These are phyloP conservation scores for Mesoligia furuncula DNA, from an alignment of 2,888 invertebrate species.

Conservation along the genomic window DNA sequence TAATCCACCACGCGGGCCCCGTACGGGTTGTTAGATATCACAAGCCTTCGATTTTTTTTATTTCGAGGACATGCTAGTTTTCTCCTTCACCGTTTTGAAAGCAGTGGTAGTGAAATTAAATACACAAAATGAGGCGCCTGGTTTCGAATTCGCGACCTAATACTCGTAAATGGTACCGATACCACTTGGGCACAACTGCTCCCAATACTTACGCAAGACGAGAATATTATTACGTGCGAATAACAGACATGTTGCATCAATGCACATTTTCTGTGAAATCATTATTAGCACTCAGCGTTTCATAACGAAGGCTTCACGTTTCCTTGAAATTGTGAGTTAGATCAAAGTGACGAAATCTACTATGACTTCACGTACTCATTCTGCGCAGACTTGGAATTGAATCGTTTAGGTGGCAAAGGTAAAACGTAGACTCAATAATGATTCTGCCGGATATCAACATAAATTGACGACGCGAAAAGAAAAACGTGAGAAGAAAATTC, in stretches of 20 bases:
- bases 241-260: background rate
- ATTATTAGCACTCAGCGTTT: background rate
- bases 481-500: too few species aligned
- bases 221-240: background rate
- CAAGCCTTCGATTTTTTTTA: background rate
- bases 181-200: background rate
- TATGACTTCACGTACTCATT: background rate
- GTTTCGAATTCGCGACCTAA: background rate
- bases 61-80: background rate
- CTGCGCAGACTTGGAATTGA: background rate
- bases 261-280: background rate
- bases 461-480: background rate
- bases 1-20: background rate
- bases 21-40: background rate
- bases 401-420: background rate
- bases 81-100: background rate
- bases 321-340: background rate
- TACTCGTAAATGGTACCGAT: background rate
- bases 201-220: background rate
- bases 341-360: background rate
- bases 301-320: background rate
- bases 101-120: background rate
- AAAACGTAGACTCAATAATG: background rate
- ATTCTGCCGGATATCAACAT: background rate
- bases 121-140: background rate